Evolutionary conservation across 1,140 invertebrate genomes (phyloP), one percentile per base, ranked within the genome.

Genomic region (Aphidius ervi): DNA sequence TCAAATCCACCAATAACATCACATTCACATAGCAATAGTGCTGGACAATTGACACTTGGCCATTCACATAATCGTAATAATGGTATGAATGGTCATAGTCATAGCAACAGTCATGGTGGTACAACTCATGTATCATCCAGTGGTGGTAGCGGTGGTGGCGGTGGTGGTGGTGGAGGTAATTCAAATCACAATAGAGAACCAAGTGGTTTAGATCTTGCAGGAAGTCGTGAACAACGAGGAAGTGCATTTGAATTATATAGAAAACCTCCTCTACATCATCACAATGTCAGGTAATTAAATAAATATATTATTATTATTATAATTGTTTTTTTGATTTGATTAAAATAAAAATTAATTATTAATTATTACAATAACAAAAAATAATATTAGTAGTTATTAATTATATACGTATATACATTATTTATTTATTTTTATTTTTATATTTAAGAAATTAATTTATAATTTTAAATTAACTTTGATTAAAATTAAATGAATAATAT

Each of bases 181-280:
- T 73, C 74, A 0, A 71, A 73, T 7, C 84, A 85, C 56, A 81
- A 82, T 48, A 70, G 81, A 62, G 82, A 86, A 68, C 78, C 82
- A 1, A 84, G 82, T 65, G 78, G 81, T 42, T 69, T 87, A 41
- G 91, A 93, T 77, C 79, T 93, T 67, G 88, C 89, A 6, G 91
- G 92, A 9, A 90, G 92, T 69, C 87, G 92, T 66, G 93, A 95
- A 74, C 92, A 95, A 72, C 82, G 93, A 50, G 93, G 92, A n/a
- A 95, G 93, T 67, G 95, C 95, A 8, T 97, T 97, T 75, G 94
- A 97, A 73, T 81, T 97, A 42, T 97, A 97, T 74, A 88, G 92
- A 68, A 97, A 97, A 78, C 93, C 93, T 78, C 93, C 93, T 16
- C 84, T 82, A 60, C 83, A 87, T 77, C 86, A 89, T 80, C 87